Percentiles rank a stretch among this genome's conserved stretches.
Conservation (phyloP, 2,888 invertebrate genomes). For the Quadroppia sp. region DNA sequence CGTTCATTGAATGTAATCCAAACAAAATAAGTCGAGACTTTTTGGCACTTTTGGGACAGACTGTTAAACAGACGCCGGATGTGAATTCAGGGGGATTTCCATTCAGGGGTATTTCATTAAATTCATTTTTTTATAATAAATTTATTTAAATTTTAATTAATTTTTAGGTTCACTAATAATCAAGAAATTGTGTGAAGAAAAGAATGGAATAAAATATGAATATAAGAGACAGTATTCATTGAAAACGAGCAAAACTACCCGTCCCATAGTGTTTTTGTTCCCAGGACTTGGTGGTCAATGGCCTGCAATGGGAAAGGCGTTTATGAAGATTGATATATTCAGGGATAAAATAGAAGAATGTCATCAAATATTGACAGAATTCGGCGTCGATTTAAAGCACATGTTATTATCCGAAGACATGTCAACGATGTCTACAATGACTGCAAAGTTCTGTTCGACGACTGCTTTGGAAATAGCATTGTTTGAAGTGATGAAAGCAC, state of each 20-base stretch:
- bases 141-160: too few species aligned
- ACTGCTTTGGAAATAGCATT: conserved; percentile 55
- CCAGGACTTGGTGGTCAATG: conserved; percentile 60
- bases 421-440: conserved; percentile 78
- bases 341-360: conserved; percentile 62
- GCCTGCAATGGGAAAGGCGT: conserved; percentile 20
- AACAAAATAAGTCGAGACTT: conserved; percentile 60
- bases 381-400: conserved; percentile 84
- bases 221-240: neutral
- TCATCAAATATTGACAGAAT: conserved; percentile 46
- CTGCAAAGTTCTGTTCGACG: conserved; percentile 65
- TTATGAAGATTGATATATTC: conserved; percentile 27
- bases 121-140: too few species aligned
- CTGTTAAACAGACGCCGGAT: conserved; percentile 57
- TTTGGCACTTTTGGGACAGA: conserved; percentile 68
- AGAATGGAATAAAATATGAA: neutral
- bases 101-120: conserved; percentile 59
- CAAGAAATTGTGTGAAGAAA: neutral
- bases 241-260: neutral
- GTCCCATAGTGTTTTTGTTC: conserved; percentile 59
- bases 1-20: conserved; percentile 56
- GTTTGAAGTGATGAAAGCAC: conserved; percentile 43
- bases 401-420: conserved; percentile 85
- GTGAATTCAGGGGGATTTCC: conserved; percentile 35
- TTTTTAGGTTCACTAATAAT: neutral